Percentiles rank a stretch among this genome's conserved stretches.
Conservation (phyloP, 2,113 vertebrate genomes). For the Limanda limanda region DNA sequence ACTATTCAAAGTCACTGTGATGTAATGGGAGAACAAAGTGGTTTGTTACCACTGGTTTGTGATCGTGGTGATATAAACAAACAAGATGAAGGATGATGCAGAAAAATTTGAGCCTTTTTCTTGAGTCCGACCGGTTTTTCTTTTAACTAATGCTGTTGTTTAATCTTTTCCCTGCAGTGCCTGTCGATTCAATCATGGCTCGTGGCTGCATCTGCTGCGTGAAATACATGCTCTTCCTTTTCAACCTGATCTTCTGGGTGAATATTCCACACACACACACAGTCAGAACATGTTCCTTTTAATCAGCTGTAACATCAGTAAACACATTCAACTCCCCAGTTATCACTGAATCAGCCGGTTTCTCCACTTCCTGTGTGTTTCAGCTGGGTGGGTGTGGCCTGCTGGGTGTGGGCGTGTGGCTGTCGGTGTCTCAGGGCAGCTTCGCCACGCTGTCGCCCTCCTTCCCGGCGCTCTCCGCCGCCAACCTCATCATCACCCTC, state of each 20-base stretch:
- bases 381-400: constrained; percentile 97
- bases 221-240: constrained; percentile 99
- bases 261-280: constrained; percentile 62
- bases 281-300: neutral
- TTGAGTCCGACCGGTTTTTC: neutral
- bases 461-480: constrained; percentile 94
- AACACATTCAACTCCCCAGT: neutral
- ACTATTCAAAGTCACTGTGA: neutral
- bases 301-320: neutral
- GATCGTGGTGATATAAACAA: neutral
- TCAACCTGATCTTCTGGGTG: constrained; percentile 99
- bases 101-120: neutral
- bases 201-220: constrained; percentile 98
- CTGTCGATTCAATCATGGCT: constrained; percentile 88
- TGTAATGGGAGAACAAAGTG: neutral
- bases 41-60: neutral
- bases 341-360: constrained; percentile 28
- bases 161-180: constrained; percentile 85
- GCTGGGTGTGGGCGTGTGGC: constrained; percentile 96
- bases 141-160: neutral
- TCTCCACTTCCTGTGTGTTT: constrained; percentile 66
- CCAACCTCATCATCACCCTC: constrained; percentile 94
- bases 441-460: constrained; percentile 98
- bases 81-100: neutral
- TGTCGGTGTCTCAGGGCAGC: constrained; percentile 97